These are phyloP conservation scores for Neodon shergylaensis DNA, from an alignment of 2,113 vertebrate species.

Conservation along the genomic window DNA sequence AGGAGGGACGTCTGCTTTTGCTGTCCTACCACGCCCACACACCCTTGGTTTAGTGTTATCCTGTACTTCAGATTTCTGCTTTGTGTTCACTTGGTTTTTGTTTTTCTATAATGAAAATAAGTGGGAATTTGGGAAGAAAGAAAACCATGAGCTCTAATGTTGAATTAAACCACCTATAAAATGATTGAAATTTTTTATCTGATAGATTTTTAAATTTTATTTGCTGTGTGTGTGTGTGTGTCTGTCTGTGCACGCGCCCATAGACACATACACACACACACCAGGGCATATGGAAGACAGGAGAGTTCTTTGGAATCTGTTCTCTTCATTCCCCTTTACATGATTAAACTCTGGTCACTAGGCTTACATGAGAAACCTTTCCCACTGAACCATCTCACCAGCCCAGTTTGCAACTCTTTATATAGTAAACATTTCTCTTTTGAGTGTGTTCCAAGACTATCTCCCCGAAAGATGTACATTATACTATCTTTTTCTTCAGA, in stretches of 20 bases:
- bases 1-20: neutral
- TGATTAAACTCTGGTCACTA: neutral
- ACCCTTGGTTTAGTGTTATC: neutral
- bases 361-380: neutral
- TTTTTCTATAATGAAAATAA: neutral
- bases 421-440: neutral
- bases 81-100: neutral
- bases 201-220: neutral
- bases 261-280: neutral
- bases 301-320: neutral
- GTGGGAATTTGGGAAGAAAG: neutral
- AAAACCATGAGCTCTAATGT: constrained; percentile 3
- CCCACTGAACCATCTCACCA: neutral
- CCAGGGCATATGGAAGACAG: neutral
- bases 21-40: neutral
- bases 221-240: neutral
- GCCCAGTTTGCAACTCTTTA: neutral
- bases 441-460: neutral
- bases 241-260: rapidly evolving
- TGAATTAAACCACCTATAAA: constrained; percentile 37
- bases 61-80: neutral
- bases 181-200: neutral
- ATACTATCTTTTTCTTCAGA: constrained; percentile 42
- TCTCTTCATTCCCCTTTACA: neutral
- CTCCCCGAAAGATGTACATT: neutral